A percentile compares a stretch with the other conserved stretches of the same genome.
phyloP scores from a whole-genome alignment of 2,888 invertebrate species.

The Ellobium chinense region DNA sequence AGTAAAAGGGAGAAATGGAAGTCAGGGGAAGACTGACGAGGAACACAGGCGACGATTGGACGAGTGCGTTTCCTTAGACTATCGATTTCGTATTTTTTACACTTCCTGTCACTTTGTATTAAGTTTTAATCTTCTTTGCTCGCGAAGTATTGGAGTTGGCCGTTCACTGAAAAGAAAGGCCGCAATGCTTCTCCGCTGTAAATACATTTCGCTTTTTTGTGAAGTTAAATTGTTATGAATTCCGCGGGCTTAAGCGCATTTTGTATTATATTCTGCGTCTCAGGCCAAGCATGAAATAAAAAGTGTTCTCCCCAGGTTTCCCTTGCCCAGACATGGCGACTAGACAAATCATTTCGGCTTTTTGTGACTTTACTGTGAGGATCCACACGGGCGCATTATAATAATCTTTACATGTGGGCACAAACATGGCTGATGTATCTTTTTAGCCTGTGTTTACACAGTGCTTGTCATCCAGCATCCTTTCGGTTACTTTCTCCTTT shows the following conservation, averaged over 20 bases:
- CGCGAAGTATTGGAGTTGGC: constrained; percentile 1
- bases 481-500: not conserved
- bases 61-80: not conserved
- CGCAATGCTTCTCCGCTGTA: not conserved
- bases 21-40: not conserved
- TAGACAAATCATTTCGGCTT: constrained; percentile 17
- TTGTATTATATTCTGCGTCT: not conserved
- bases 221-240: constrained; percentile 22
- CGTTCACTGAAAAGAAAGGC: not conserved
- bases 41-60: not conserved
- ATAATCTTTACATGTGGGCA: not conserved
- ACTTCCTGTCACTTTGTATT: constrained; percentile 3
- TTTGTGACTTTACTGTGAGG: not conserved
- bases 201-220: constrained; percentile 5
- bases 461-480: too few species aligned
- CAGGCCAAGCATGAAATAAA: constrained; percentile 24
- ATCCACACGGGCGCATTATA: not conserved
- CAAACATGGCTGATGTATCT: not conserved
- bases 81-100: constrained; percentile 13
- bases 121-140: constrained; percentile 19
- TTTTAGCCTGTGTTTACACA: too few species aligned
- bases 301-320: not conserved
- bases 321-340: not conserved
- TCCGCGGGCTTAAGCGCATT: not conserved
- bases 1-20: not conserved